Conservation (phyloP, 2,113 vertebrate genomes). For the Pluvialis apricaria region DNA sequence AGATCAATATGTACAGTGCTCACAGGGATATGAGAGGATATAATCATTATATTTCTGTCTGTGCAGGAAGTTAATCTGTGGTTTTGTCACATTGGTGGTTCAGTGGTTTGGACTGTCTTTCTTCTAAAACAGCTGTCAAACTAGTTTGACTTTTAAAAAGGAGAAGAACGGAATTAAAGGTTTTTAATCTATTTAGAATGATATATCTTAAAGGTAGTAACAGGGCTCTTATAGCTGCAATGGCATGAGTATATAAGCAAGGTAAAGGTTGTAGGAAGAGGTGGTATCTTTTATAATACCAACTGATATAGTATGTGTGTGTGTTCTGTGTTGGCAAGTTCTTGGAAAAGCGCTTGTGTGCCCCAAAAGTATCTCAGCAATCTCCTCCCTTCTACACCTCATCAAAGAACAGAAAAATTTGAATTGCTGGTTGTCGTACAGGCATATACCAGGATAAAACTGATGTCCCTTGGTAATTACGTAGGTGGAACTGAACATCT, state of each 20-base stretch:
- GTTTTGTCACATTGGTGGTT: background rate
- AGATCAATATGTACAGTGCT: background rate
- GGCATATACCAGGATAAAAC: background rate
- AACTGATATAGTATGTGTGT: fast-evolving
- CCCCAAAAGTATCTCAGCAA: background rate
- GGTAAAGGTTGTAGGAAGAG: background rate
- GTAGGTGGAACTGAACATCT: background rate
- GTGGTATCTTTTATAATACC: background rate
- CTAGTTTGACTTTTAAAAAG: background rate
- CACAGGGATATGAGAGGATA: background rate
- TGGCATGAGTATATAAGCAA: background rate
- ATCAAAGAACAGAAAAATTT: background rate
- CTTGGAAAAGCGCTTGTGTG: background rate
- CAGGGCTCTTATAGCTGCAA: background rate
- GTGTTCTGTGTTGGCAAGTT: background rate
- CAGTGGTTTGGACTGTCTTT: background rate
- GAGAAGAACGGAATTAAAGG: background rate
- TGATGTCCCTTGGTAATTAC: background rate
- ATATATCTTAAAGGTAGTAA: background rate
- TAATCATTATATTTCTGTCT: background rate
- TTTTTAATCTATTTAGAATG: background rate
- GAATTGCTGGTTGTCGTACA: background rate
- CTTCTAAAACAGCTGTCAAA: background rate
- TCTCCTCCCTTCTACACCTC: background rate
- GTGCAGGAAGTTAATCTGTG: background rate